A percentile compares a stretch with the other conserved stretches of the same genome.
Conservation (phyloP, 92 coral and sea anemone species). For the Palythoa caribaeorum region DNA sequence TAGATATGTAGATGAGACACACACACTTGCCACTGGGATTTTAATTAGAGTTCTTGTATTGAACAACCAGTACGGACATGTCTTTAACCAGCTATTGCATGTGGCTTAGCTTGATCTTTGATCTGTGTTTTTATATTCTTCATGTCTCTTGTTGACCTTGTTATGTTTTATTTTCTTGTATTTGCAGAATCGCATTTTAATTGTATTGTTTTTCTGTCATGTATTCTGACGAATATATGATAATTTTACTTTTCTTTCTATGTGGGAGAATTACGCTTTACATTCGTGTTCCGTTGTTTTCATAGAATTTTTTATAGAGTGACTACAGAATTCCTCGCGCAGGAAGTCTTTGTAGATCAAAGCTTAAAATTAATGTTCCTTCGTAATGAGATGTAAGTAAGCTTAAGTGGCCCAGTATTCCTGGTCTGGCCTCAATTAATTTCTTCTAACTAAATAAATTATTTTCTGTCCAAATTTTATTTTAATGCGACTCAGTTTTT, state of each 20-base stretch:
- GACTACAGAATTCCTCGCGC: too few species aligned
- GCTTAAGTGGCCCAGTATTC: too few species aligned
- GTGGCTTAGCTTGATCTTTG: conserved; percentile 51
- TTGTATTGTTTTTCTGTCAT: background rate
- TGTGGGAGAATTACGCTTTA: background rate
- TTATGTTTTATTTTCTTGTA: background rate
- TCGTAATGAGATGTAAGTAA: too few species aligned
- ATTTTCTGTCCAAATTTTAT: too few species aligned
- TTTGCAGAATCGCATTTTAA: background rate
- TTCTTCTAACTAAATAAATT: too few species aligned
- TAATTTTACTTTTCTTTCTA: background rate
- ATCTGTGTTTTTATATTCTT: conserved; percentile 1
- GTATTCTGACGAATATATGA: background rate
- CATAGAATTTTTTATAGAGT: too few species aligned
- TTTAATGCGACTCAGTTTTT: too few species aligned
- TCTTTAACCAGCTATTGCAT: conserved; percentile 30
- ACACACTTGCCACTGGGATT: conserved; percentile 25
- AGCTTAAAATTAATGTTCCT: too few species aligned
- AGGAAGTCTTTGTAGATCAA: too few species aligned
- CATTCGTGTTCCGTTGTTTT: background rate
- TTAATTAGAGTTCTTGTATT: conserved; percentile 36
- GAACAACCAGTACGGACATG: conserved; percentile 37
- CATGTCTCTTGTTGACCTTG: background rate
- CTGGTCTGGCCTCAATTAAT: too few species aligned
- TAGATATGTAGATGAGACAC: conserved; percentile 22